A percentile compares a stretch with the other conserved stretches of the same genome.
These are phyloP conservation scores for Lucinisca nassula DNA, from an alignment of 2,888 invertebrate species.

Conservation along the genomic window DNA sequence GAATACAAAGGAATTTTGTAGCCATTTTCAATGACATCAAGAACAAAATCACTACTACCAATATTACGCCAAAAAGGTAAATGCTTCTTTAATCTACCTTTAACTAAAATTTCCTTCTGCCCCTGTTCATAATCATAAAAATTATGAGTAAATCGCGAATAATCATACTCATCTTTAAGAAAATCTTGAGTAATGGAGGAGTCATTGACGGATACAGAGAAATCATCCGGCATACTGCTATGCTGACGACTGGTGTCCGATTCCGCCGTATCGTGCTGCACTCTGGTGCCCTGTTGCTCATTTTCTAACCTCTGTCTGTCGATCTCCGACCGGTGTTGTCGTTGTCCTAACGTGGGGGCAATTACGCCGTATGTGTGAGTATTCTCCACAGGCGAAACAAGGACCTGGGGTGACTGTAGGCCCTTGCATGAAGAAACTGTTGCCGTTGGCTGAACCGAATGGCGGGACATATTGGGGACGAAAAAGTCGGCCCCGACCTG, in stretches of 20 bases:
- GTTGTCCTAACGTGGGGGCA: no score
- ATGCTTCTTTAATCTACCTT: constrained; percentile 20
- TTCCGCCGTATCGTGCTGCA: no score
- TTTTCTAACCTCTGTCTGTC: no score
- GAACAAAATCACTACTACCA: constrained; percentile 11
- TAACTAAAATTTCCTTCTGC: constrained; percentile 49
- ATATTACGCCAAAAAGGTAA: neutral
- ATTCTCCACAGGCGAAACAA: no score
- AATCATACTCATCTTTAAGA: constrained; percentile 50
- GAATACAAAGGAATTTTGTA: constrained; percentile 26
- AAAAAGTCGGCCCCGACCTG: no score
- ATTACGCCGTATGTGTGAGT: no score
- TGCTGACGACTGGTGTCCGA: no score
- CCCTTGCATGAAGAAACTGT: no score
- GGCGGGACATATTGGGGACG: no score
- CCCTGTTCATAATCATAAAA: constrained; percentile 56
- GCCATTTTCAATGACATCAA: constrained; percentile 23
- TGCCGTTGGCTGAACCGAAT: no score
- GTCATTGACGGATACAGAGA: neutral
- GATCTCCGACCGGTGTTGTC: no score
- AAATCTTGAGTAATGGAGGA: neutral
- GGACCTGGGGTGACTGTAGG: no score
- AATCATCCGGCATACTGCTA: neutral
- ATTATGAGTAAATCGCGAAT: constrained; percentile 34
- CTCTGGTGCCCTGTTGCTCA: neutral